Conservation (phyloP, 2,797 vertebrate genomes). For the Tauraco hartlaubi region DNA sequence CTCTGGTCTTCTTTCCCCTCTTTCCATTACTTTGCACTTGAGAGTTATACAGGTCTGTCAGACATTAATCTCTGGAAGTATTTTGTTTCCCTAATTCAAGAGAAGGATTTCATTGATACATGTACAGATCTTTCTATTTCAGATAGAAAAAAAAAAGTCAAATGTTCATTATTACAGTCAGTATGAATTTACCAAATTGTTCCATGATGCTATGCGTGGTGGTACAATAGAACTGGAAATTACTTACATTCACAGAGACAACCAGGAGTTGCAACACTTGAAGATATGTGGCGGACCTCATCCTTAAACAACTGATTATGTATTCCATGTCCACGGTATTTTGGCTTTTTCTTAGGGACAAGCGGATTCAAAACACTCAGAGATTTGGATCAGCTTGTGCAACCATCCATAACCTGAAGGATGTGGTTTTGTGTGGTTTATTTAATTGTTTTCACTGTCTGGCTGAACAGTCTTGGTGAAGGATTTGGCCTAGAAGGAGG, state of each 20-base stretch:
- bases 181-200: neutral
- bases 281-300: neutral
- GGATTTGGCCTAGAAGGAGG: neutral
- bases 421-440: conserved; percentile 1
- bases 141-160: neutral
- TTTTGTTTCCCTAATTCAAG: neutral
- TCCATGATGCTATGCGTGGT: neutral
- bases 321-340: neutral
- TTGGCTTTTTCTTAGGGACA: neutral
- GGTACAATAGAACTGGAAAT: neutral
- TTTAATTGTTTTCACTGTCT: neutral
- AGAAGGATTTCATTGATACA: neutral
- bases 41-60: neutral
- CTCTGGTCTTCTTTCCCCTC: neutral
- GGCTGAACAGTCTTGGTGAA: neutral
- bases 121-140: neutral
- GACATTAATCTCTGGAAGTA: neutral
- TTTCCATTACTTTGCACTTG: neutral
- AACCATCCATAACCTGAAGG: neutral
- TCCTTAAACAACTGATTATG: neutral
- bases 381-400: neutral
- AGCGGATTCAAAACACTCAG: neutral
- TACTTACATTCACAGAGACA: neutral
- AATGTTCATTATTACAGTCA: neutral
- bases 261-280: neutral